Evolutionary conservation across 2,797 vertebrate genomes (phyloP), one percentile per base, ranked within the genome.

Genomic region (Esox lucius): DNA sequence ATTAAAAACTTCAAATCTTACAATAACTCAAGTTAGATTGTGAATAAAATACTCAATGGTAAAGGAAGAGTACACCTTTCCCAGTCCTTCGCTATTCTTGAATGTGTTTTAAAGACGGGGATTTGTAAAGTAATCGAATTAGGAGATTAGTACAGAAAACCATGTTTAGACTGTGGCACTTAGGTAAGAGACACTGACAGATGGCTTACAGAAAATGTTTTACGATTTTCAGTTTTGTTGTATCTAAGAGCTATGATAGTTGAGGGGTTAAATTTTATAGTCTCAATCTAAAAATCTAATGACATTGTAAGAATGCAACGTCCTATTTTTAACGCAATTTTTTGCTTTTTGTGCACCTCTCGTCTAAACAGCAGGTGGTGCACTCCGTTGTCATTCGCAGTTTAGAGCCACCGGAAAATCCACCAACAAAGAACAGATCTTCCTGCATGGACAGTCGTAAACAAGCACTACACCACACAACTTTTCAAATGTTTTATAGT

Each of bases 101-200:
- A 82, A 75, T 48, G 78, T 49, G 59, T 42, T 42, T 65, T 42
- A 59, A 77, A 67, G 35, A n/a, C 67, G 67, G 79, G 68, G 68
- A 79, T 28, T 76, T 78, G 80, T 66, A 73, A 28, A 22, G 84
- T 92, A 92, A 94, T 93, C 91, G 82, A 90, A 89, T 94, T 94
- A 94, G 88, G 75, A 88, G 92, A 93, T 94, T 91, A 92, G 69
- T 19, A 2, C 9, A 61, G 56, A 33, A 85, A 75, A 85, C 83
- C 83, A 75, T 76, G 90, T 92, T 91, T 90, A 91, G 88, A 87
- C 83, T 86, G 83, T 16, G 28, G 5, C 12, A 65, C 64, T 33
- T 33, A 13, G 61, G 22, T 28, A 64, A 31, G 53, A 65, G 56
- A 51, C 46, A 51, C 13, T 59, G 68, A 83, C 78, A 4, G 56